phyloP scores from a whole-genome alignment of 1,140 invertebrate species.

The Polypedilum vanderplanki region DNA sequence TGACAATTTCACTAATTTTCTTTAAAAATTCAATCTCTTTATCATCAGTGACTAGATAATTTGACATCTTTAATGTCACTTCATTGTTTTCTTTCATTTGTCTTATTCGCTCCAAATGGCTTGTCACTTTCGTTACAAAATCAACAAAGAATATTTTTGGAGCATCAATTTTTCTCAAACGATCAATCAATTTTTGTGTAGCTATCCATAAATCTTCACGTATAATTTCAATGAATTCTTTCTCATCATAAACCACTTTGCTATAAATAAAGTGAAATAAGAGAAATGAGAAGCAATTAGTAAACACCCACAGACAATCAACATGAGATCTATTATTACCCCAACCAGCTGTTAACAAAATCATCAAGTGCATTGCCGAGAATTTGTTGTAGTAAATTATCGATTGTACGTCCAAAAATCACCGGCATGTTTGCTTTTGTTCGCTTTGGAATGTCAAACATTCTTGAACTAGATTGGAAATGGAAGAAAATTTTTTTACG shows the following conservation, averaged over 20 bases:
- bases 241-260: slow-evolving; percentile 47
- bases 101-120: slow-evolving; percentile 79
- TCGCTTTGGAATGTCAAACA: slow-evolving; percentile 43
- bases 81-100: slow-evolving; percentile 28
- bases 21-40: slow-evolving; percentile 74
- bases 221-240: slow-evolving; percentile 53
- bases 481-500: not conserved
- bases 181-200: slow-evolving; percentile 65
- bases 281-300: slow-evolving; percentile 15
- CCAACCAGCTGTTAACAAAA: slow-evolving; percentile 69
- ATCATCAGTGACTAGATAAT: slow-evolving; percentile 63
- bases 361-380: slow-evolving; percentile 72
- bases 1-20: slow-evolving; percentile 70
- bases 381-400: slow-evolving; percentile 73
- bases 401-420: slow-evolving; percentile 71
- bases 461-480: slow-evolving; percentile 35
- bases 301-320: too few relatives aligned
- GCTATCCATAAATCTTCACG: slow-evolving; percentile 79
- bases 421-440: slow-evolving; percentile 54
- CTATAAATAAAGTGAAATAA: slow-evolving; percentile 34
- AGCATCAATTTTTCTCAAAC: slow-evolving; percentile 66
- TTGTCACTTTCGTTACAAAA: slow-evolving; percentile 68
- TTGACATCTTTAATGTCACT: slow-evolving; percentile 63
- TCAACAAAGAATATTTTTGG: slow-evolving; percentile 75
- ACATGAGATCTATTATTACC: slow-evolving; percentile 51